phyloP scores from a whole-genome alignment of 2,113 vertebrate species.

The Syngnathus scovelli region DNA sequence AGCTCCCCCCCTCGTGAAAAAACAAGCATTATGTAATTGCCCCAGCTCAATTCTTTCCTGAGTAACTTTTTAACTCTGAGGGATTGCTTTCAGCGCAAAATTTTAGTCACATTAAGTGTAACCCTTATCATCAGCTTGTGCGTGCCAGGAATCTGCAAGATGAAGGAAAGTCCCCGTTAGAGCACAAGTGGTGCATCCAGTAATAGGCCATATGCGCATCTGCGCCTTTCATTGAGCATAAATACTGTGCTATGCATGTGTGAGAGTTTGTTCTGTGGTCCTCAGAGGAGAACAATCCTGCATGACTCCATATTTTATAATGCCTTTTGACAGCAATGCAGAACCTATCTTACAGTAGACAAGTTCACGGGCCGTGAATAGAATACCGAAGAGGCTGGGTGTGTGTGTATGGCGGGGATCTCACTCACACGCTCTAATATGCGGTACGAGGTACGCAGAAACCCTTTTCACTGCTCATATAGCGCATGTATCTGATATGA shows the following conservation, averaged over 20 bases:
- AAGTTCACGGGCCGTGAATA: constrained; percentile 12
- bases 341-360: constrained; percentile 36
- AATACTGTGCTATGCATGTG: constrained; percentile 19
- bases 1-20: no score
- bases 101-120: not conserved
- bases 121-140: not conserved
- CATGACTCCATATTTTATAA: constrained; percentile 37
- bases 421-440: not conserved
- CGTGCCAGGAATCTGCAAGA: constrained; percentile 1
- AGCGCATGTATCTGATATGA: constrained; percentile 1
- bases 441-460: not conserved
- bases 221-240: constrained; percentile 1
- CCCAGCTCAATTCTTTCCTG: not conserved
- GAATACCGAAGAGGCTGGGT: constrained; percentile 30
- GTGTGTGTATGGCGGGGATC: constrained; percentile 8
- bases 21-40: not conserved
- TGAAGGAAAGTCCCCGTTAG: constrained; percentile 6
- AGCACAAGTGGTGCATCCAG: constrained; percentile 20
- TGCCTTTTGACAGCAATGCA: constrained; percentile 40
- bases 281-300: constrained; percentile 28
- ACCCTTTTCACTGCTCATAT: constrained; percentile 1
- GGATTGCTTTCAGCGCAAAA: not conserved
- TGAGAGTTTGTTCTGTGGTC: constrained; percentile 24
- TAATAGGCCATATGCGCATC: constrained; percentile 30
- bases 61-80: not conserved